These are phyloP conservation scores for Drepanosiphum platanoidis DNA, from an alignment of 2,888 invertebrate species.

Conservation along the genomic window DNA sequence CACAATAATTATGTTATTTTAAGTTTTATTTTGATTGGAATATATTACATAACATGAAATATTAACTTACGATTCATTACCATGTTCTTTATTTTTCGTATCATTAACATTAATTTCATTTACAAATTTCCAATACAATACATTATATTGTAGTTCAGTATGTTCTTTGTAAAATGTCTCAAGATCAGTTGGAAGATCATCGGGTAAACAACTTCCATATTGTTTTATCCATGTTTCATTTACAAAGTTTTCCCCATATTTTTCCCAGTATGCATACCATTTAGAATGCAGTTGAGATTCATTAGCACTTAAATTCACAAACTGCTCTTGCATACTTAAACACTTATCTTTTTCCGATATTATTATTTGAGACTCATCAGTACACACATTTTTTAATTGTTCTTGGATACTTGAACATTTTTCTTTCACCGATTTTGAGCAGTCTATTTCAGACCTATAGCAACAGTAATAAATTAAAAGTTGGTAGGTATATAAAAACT, in stretches of 20 bases:
- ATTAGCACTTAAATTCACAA: constrained; percentile 1
- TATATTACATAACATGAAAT: background rate
- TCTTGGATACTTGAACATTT: too few species aligned
- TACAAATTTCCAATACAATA: constrained; percentile 48
- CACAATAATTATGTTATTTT: too few species aligned
- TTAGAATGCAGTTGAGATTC: constrained; percentile 14
- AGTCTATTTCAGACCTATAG: too few species aligned
- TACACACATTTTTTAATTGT: background rate
- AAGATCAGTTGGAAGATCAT: background rate
- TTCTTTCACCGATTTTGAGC: too few species aligned
- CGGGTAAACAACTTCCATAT: constrained; percentile 9
- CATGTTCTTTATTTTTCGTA: background rate
- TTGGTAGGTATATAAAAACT: background rate
- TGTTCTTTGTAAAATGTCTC: constrained; percentile 41
- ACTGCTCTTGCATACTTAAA: background rate
- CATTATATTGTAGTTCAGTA: constrained; percentile 29
- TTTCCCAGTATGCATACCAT: constrained; percentile 59
- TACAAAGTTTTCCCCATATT: constrained; percentile 45
- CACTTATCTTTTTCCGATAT: background rate
- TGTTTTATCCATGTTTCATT: constrained; percentile 52
- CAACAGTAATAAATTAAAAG: background rate
- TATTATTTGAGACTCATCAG: background rate
- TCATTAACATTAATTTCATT: background rate
- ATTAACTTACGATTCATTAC: constrained; percentile 6
- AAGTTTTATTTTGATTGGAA: background rate